Evolutionary conservation across 2,113 vertebrate genomes (phyloP).

Genomic region (human (Homo sapiens)): GRCh38 chr6:125846001-125846500

Average conservation of each 20-base stretch:
- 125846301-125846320: neutral
- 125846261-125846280: neutral
- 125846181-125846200: neutral
- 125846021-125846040: neutral
- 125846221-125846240: neutral
- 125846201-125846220: neutral
- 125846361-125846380: constrained; percentile 40
- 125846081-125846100: neutral
- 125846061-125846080: neutral
- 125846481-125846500: neutral
- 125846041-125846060: neutral
- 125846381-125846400: constrained; percentile 29
- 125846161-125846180: neutral
- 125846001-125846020: neutral
- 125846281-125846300: neutral
- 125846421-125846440: neutral
- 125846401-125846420: constrained; percentile 44
- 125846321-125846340: constrained; percentile 29
- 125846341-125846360: neutral
- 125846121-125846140: neutral
- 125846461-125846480: constrained; percentile 50
- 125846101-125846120: neutral
- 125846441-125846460: neutral
- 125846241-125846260: neutral
- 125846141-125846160: neutral